Conservation (phyloP, 2,113 vertebrate genomes). For the Misgurnus mizolepis region DNA sequence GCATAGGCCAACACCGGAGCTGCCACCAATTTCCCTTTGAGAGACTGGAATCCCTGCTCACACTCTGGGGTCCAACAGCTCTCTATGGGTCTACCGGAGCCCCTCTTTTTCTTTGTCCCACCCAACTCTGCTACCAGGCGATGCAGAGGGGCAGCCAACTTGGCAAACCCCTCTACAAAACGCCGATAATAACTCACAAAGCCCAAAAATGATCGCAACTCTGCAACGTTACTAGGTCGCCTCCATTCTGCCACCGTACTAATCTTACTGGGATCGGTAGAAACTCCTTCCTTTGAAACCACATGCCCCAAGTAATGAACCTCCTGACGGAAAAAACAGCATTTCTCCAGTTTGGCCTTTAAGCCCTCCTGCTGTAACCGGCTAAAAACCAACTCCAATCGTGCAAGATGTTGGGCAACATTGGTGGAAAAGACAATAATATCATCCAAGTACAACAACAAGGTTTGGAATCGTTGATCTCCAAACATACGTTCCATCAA, state of each 20-base stretch:
- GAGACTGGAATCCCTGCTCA: not conserved
- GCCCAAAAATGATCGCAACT: not conserved
- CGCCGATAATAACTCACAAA: too few species aligned
- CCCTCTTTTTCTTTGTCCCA: not conserved
- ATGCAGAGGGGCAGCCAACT: too few species aligned
- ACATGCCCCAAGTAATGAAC: slow-evolving; percentile 4
- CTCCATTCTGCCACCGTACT: not conserved
- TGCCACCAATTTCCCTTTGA: not conserved
- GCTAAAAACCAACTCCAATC: not conserved
- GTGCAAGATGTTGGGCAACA: not conserved
- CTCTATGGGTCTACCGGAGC: too few species aligned
- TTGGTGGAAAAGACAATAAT: not conserved
- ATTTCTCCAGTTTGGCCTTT: slow-evolving; percentile 13
- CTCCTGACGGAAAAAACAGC: not conserved
- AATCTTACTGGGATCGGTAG: slow-evolving; percentile 16
- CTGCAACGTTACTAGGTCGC: not conserved
- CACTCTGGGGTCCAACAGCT: not conserved
- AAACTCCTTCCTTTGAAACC: not conserved
- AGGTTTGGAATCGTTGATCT: not conserved
- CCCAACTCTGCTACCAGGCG: not conserved
- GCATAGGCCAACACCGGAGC: too few species aligned
- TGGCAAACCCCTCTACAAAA: too few species aligned
- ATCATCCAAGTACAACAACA: slow-evolving; percentile 25
- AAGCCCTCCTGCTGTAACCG: not conserved
- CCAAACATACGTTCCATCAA: slow-evolving; percentile 6